Conservation (phyloP, 2,797 vertebrate genomes). For the Heteromormyrus szaboi region DNA sequence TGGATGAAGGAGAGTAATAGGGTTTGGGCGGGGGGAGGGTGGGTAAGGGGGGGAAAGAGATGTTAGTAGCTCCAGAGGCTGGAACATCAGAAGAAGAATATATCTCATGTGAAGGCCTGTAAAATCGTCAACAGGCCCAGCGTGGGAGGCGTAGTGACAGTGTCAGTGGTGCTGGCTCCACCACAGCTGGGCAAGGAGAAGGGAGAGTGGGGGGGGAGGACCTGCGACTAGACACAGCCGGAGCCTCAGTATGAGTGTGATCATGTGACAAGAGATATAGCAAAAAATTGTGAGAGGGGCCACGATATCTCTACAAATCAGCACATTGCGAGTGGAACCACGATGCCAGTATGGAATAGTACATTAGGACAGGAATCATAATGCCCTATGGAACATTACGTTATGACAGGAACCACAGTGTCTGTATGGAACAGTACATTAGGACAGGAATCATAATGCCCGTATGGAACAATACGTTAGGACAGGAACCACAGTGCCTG, state of each 20-base stretch:
- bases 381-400: not conserved
- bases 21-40: not conserved
- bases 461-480: not conserved
- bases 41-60: conserved; percentile 46
- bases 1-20: conserved; percentile 18
- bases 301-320: not conserved
- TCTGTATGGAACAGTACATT: not conserved
- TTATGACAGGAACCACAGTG: not conserved
- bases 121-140: not conserved
- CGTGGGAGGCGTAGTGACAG: conserved; percentile 4
- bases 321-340: not conserved
- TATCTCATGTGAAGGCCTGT: not conserved
- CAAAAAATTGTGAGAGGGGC: not conserved
- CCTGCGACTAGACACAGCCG: not conserved
- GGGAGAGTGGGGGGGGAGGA: not conserved
- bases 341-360: not conserved
- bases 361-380: not conserved
- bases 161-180: not conserved
- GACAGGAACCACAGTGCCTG: not conserved
- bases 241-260: not conserved
- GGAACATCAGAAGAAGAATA: not conserved
- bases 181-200: not conserved
- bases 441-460: not conserved
- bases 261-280: not conserved
- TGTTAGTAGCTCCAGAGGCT: conserved; percentile 39